Evolutionary conservation across 1,140 invertebrate species (phyloP), one percentile per base, ranked within the genome.

Genomic region (Pseudomyrmex cubaensis): DNA sequence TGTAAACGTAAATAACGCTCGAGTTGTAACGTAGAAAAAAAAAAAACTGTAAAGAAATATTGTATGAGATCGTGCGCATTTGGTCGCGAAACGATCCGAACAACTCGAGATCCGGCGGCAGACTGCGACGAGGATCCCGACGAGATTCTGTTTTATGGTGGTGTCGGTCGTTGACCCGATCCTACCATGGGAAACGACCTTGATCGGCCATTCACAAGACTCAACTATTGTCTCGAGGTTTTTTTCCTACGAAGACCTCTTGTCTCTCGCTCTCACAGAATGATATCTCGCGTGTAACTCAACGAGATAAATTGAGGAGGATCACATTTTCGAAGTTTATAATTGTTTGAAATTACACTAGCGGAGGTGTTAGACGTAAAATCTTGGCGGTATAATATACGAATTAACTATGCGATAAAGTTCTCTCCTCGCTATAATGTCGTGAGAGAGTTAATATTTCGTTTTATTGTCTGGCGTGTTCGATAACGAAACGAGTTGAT

Each of bases 181-280:
- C 61, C 25, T 59, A n/a, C 50, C 61, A 82, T 86, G 83, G 77
- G 85, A 70, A 84, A 84, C 54, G 56, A 48, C 78, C 61, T 62
- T 82, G 63, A 63, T 72, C 52, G 46, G 56, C 44, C 83, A 25
- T 66, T 25, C 77, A 77, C 61, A 20, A 46, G 25, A 12, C 61
- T 61, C 50, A 8, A 12, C 64, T 20, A 80, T 80, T 80, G 44
- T 80, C 56, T 59, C 54, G 5, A 35, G 35, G 4, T 83, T 56
- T n/a, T 84, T 61, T 73, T 80, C 76, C 5, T 35, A 50, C 20
- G 25, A 74, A 62, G 48, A 20, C 57, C 57, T 56, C 3, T 10
- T 44, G 2, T 20, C 44, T 20, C 44, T 1, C 35, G 20, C 46
- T 82, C 56, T 5, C 61, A 57, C 10, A 57, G 5, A 44, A 82